phyloP scores from a whole-genome alignment of 2,797 vertebrate genomes.

The Megalops cyprinoides region DNA sequence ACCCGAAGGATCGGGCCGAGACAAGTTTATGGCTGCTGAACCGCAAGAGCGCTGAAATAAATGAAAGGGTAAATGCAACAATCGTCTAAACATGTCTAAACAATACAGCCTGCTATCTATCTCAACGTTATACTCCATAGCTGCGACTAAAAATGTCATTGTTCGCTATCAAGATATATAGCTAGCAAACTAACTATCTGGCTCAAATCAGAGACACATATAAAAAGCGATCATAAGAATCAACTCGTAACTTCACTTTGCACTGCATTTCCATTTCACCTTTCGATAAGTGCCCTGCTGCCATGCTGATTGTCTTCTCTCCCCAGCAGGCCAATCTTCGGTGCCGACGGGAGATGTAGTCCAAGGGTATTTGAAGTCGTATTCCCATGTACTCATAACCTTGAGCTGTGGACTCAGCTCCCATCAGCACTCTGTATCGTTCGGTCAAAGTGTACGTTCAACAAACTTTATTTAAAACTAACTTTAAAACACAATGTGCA shows the following conservation, averaged over 20 bases:
- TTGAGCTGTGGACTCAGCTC: conserved; percentile 3
- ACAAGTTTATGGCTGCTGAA: conserved; percentile 48
- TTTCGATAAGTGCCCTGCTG: conserved; percentile 60
- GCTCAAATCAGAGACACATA: too few relatives aligned
- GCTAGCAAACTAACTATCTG: not conserved
- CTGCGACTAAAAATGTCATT: too few relatives aligned
- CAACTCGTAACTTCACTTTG: not conserved
- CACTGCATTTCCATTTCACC: conserved; percentile 56
- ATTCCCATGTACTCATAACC: not conserved
- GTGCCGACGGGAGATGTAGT: conserved; percentile 33
- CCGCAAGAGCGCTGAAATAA: conserved; percentile 60
- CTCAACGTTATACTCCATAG: too few relatives aligned
- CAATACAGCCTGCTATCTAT: not conserved
- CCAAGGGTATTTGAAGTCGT: not conserved
- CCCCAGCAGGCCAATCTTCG: conserved; percentile 56
- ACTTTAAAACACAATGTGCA: not conserved
- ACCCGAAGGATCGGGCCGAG: conserved; percentile 33
- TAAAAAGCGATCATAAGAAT: not conserved
- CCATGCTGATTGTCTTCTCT: conserved; percentile 65
- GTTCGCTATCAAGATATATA: too few relatives aligned
- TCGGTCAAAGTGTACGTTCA: not conserved
- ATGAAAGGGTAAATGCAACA: not conserved
- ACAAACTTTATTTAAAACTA: conserved; percentile 33
- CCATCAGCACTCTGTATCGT: conserved; percentile 7
- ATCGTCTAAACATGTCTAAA: not conserved